Conservation (phyloP, 2,113 vertebrate genomes). For the Orientallactaga bullata region DNA sequence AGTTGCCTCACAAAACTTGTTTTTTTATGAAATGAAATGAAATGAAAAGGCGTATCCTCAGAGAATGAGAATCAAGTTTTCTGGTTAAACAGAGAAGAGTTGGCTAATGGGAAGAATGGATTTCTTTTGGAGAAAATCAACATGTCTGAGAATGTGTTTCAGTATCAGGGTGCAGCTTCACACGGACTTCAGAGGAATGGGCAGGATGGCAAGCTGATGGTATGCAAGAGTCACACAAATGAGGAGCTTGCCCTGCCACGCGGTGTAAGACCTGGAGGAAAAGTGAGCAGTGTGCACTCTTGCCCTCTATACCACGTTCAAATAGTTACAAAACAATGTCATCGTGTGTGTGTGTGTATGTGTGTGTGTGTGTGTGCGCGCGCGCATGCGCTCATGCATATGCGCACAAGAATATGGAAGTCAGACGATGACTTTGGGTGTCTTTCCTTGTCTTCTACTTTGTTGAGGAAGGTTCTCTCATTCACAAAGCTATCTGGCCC, state of each 20-base stretch:
- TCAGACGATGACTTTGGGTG: too few relatives aligned
- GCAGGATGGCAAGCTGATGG: background rate
- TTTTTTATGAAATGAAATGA: background rate
- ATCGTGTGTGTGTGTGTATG: background rate
- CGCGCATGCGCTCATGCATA: too few relatives aligned
- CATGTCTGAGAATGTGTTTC: background rate
- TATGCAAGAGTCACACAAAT: background rate
- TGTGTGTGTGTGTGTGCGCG: background rate
- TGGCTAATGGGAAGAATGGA: background rate
- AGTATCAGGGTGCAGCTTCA: background rate
- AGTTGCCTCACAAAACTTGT: background rate
- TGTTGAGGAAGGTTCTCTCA: too few relatives aligned
- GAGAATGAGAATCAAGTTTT: background rate
- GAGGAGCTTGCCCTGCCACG: background rate
- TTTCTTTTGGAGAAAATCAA: background rate
- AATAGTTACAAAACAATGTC: background rate
- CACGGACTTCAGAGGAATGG: background rate
- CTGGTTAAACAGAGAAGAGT: background rate
- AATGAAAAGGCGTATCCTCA: background rate
- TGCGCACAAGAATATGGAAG: too few relatives aligned
- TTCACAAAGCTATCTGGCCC: too few relatives aligned
- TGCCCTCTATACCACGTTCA: background rate
- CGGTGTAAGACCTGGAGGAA: background rate
- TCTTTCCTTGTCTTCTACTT: too few relatives aligned
- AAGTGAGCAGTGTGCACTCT: background rate